Percentiles rank a stretch among this genome's conserved stretches.
Evolutionary conservation across 2,113 vertebrate genomes (phyloP).

Genomic region (Procavia capensis): DNA sequence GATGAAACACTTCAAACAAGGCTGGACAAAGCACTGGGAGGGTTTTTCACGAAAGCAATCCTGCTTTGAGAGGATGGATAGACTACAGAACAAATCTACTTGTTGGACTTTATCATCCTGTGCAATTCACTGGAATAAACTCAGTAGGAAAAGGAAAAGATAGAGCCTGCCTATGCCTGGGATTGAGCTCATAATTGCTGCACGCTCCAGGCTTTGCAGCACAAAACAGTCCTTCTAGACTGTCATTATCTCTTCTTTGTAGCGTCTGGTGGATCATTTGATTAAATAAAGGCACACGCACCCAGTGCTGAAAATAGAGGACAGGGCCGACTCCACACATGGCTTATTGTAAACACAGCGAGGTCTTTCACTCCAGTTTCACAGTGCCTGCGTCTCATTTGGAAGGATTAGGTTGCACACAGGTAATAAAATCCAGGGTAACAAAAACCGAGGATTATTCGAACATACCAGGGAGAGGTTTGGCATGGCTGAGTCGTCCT

Average conservation of each 20-base stretch:
- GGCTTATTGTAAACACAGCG: constrained; percentile 50
- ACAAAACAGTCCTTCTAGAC: constrained; percentile 67
- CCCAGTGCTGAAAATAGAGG: constrained; percentile 62
- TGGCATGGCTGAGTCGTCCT: neutral
- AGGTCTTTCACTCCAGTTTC: constrained; percentile 55
- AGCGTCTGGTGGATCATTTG: constrained; percentile 68
- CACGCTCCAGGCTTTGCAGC: constrained; percentile 49
- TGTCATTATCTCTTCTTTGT: constrained; percentile 73
- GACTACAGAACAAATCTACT: constrained; percentile 60
- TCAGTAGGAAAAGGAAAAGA: constrained; percentile 63
- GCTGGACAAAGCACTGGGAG: constrained; percentile 48
- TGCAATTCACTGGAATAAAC: constrained; percentile 72
- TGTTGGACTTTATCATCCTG: constrained; percentile 56
- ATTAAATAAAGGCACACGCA: constrained; percentile 78
- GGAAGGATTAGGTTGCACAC: constrained; percentile 61
- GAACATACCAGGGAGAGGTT: neutral
- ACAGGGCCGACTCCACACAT: constrained; percentile 7
- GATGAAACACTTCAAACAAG: constrained; percentile 26
- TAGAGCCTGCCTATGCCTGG: constrained; percentile 33
- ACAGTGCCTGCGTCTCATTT: constrained; percentile 59
- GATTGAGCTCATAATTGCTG: constrained; percentile 64
- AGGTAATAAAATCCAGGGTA: constrained; percentile 45
- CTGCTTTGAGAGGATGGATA: constrained; percentile 10
- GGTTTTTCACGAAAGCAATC: constrained; percentile 61
- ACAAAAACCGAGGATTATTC: constrained; percentile 53